Evolutionary conservation across 2,113 vertebrate genomes (phyloP).

Genomic region (Antidorcas marsupialis): DNA sequence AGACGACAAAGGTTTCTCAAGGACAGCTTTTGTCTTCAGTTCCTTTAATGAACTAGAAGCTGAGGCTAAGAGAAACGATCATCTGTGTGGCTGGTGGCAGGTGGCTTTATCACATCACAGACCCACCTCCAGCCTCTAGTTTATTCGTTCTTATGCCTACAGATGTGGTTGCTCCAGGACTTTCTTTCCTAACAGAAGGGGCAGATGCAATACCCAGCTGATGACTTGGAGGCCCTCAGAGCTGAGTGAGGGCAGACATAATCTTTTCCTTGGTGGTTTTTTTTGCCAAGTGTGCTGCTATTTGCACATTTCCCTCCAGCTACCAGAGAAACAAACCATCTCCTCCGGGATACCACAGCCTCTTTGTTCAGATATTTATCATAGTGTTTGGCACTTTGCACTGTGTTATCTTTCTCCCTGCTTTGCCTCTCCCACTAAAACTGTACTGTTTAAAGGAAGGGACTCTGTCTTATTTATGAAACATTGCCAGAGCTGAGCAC

Average conservation of each 20-base stretch:
- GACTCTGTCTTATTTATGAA: slow-evolving; percentile 32
- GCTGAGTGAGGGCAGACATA: background rate
- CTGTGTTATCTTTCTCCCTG: background rate
- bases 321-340: slow-evolving; percentile 13
- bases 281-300: background rate
- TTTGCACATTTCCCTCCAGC: slow-evolving; percentile 35
- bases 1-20: background rate
- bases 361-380: slow-evolving; percentile 50
- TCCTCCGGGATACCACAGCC: background rate
- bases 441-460: slow-evolving; percentile 8
- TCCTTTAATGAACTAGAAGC: background rate
- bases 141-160: background rate
- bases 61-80: background rate
- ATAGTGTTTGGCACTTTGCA: slow-evolving; percentile 3
- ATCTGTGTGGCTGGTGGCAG: background rate
- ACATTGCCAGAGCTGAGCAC: background rate
- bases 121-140: background rate
- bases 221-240: background rate
- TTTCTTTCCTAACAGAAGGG: background rate
- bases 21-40: background rate
- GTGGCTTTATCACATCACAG: background rate
- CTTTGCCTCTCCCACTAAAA: slow-evolving; percentile 27
- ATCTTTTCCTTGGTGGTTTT: background rate
- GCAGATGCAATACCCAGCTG: background rate
- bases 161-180: background rate